A percentile compares a stretch with the other conserved stretches of the same genome.
phyloP scores from a whole-genome alignment of 2,113 vertebrate species.

The Lepisosteus oculatus region DNA sequence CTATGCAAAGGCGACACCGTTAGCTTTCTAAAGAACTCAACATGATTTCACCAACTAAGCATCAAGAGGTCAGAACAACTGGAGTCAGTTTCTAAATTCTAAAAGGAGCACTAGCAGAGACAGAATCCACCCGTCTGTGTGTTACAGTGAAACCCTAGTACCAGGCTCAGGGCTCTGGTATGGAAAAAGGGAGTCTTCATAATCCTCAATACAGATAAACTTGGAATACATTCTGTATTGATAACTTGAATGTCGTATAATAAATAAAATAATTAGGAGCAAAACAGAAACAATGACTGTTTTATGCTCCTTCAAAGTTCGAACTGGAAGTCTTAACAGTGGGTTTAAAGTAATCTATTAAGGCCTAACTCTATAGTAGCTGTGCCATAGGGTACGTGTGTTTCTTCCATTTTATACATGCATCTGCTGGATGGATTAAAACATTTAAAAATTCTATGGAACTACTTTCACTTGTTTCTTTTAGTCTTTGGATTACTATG shows the following conservation, averaged over 20 bases:
- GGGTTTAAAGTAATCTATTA: no score
- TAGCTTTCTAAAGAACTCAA: not conserved
- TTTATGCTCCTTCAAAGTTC: no score
- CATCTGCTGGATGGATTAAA: no score
- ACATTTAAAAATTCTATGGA: no score
- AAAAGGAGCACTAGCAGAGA: not conserved
- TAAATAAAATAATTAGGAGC: no score
- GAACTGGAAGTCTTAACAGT: no score
- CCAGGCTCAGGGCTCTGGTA: not conserved
- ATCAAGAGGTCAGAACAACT: not conserved
- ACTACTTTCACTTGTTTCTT: no score
- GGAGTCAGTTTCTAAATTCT: constrained; percentile 10
- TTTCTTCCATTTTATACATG: no score
- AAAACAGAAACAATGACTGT: no score
- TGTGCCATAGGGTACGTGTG: no score
- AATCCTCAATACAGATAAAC: not conserved
- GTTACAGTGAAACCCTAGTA: not conserved
- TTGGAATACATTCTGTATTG: not conserved
- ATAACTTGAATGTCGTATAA: not conserved
- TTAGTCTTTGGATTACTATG: no score
- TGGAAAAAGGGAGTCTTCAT: not conserved
- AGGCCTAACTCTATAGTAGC: no score
- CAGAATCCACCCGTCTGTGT: not conserved
- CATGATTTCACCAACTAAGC: constrained; percentile 2
- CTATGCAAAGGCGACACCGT: not conserved